Conservation (phyloP, 2,113 vertebrate genomes). For the Lasiurus cinereus region DNA sequence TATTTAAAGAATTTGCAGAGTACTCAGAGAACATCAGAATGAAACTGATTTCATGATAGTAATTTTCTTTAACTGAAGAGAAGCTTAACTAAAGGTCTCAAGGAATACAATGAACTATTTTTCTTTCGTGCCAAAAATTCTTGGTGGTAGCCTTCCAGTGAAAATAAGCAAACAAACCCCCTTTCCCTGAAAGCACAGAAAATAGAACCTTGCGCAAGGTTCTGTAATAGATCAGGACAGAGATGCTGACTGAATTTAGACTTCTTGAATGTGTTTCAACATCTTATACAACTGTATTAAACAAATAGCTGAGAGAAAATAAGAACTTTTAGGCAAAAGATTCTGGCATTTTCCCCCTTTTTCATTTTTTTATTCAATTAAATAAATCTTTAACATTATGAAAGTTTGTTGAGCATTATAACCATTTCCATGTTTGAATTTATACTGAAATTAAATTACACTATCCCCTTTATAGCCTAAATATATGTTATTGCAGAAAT, state of each 20-base stretch:
- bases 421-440: slow-evolving; percentile 37
- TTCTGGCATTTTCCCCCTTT: background rate
- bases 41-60: slow-evolving; percentile 27
- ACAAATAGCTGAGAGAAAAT: slow-evolving; percentile 39
- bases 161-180: background rate
- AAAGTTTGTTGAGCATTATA: slow-evolving; percentile 1
- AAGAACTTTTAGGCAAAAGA: background rate
- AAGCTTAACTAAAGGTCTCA: slow-evolving; percentile 15
- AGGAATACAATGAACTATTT: background rate
- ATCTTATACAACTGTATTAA: slow-evolving; percentile 1
- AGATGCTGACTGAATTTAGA: background rate
- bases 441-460: slow-evolving; percentile 23
- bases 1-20: slow-evolving; percentile 2
- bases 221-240: slow-evolving; percentile 20
- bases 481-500: background rate
- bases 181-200: background rate
- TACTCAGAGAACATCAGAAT: background rate
- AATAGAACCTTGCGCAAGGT: background rate
- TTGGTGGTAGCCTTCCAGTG: slow-evolving; percentile 32
- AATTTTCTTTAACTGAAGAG: background rate
- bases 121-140: slow-evolving; percentile 48
- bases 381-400: background rate
- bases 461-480: background rate
- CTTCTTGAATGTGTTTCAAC: background rate
- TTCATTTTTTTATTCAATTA: slow-evolving; percentile 33